Conservation (phyloP, 2,888 invertebrate species). For the Arenicola marina region DNA sequence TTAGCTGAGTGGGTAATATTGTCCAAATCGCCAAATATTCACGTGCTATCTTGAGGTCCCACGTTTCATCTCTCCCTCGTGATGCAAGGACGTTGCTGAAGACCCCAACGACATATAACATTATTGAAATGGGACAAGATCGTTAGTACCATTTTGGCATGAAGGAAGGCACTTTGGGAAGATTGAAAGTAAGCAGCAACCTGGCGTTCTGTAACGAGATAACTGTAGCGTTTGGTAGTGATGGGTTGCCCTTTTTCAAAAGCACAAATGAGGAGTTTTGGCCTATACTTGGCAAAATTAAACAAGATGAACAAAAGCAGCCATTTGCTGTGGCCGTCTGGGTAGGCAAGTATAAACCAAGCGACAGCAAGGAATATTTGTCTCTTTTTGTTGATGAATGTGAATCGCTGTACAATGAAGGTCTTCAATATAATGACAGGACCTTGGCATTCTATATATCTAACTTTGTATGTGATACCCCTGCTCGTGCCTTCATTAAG, state of each 20-base stretch:
- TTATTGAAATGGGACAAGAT: neutral
- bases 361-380: constrained; percentile 4
- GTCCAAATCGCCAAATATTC: too few species aligned
- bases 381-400: constrained; percentile 8
- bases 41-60: too few species aligned
- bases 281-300: constrained; percentile 13
- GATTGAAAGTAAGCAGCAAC: neutral
- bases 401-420: neutral
- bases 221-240: constrained; percentile 8
- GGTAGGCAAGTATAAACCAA: constrained; percentile 12
- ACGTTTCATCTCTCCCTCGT: too few species aligned
- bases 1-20: too few species aligned
- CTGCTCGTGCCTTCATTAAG: constrained; percentile 44
- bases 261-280: constrained; percentile 10
- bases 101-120: too few species aligned
- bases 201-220: neutral
- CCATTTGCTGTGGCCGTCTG: constrained; percentile 13
- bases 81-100: too few species aligned
- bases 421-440: neutral
- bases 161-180: neutral
- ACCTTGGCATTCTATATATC: constrained; percentile 19
- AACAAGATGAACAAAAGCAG: neutral
- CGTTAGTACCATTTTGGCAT: neutral
- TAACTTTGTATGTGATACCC: constrained; percentile 44
- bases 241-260: constrained; percentile 19